Evolutionary conservation across 2,888 invertebrate species (phyloP), one percentile per base, ranked within the genome.

Genomic region (Tanypteryx hageni): DNA sequence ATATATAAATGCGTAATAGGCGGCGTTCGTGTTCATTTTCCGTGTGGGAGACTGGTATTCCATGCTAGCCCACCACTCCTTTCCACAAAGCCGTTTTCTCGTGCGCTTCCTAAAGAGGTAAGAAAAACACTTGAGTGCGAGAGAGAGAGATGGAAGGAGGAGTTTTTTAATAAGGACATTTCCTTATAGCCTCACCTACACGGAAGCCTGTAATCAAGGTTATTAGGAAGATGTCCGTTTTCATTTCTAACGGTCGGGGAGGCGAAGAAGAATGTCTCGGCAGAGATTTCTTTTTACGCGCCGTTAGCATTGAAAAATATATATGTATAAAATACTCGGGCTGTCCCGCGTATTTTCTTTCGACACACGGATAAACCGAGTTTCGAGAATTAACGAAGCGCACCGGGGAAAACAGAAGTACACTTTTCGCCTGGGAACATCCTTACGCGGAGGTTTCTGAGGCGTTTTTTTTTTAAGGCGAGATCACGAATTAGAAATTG

Each of bases 191-290:
- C 56, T 64, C 83, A 57, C 44, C 68, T 44, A 68, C 89, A 89
- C 89, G 89, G 64, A 89, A 64, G 64, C 89, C 89, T 44, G 64
- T 68, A 64, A 89, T 89, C 89, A 64, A 44, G 64, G 89, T 89
- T 89, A 89, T 89, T 89, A 89, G 64, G 89, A 68, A 89, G 89
- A 64, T 68, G 64, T 61, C 64, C 89, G 64, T 89, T 89, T 89
- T 44, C 64, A 64, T 44, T 89, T 89, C 89, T 89, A 68, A 89
- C 89, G 89, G 89, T 89, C 61, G 76, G 76, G 22, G 76, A 76
- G 22, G 76, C 1, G 44, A 5, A 44, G 44, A 44, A 44, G 5
- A 76, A 76, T 22, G 22, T 76, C 76, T 76, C 22, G 22, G 27
- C 22, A 22, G 76, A 76, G 27, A 76, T 76, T 76, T 76, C 76